phyloP scores from a whole-genome alignment of 2,888 invertebrate genomes.

The Schizotus pectinicornis region DNA sequence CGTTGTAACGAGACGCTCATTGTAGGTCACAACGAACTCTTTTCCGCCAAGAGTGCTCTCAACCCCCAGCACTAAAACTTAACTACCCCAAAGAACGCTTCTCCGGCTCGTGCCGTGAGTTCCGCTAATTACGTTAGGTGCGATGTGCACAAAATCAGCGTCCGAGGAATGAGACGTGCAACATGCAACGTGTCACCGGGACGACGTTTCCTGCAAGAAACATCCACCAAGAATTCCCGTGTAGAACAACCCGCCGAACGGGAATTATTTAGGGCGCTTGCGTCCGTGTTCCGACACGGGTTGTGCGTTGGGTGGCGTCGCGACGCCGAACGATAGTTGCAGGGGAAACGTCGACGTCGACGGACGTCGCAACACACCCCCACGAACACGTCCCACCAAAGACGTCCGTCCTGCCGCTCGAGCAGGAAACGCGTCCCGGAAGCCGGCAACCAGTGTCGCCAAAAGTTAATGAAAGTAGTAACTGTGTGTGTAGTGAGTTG shows the following conservation, averaged over 20 bases:
- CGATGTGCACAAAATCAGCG: too few relatives aligned
- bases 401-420: neutral
- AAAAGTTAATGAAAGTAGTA: neutral
- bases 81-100: too few relatives aligned
- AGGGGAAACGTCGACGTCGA: slow-evolving; percentile 17
- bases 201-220: slow-evolving; percentile 11
- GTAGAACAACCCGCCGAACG: slow-evolving; percentile 20
- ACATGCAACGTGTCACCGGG: slow-evolving; percentile 14
- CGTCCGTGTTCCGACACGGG: slow-evolving; percentile 23
- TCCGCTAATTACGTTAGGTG: too few relatives aligned
- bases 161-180: slow-evolving; percentile 3
- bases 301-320: slow-evolving; percentile 26
- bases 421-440: neutral
- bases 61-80: too few relatives aligned
- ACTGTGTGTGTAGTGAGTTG: neutral
- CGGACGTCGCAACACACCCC: neutral
- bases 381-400: neutral
- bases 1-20: too few relatives aligned
- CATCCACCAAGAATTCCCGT: slow-evolving; percentile 10
- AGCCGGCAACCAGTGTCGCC: neutral
- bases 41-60: too few relatives aligned
- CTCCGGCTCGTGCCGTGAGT: too few relatives aligned
- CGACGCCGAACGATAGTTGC: slow-evolving; percentile 26
- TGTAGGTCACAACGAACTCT: too few relatives aligned
- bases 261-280: slow-evolving; percentile 28